A percentile compares a stretch with the other conserved stretches of the same genome.
phyloP scores from a whole-genome alignment of 2,888 invertebrate genomes.

The Drosophila putrida region DNA sequence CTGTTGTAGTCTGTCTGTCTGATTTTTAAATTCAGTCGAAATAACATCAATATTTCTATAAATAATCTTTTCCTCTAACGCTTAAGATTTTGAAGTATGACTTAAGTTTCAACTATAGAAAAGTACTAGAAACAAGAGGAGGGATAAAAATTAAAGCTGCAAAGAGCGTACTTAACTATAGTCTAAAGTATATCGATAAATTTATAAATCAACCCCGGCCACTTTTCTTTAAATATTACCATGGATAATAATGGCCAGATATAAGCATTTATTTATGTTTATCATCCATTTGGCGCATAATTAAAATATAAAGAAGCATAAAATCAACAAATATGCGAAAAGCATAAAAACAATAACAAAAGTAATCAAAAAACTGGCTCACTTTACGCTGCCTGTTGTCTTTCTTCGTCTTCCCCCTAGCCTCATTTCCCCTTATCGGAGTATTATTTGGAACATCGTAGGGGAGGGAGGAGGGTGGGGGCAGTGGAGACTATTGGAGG shows the following conservation, averaged over 20 bases:
- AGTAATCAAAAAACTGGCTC: conserved; percentile 73
- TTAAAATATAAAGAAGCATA: conserved; percentile 59
- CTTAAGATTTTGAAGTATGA: too few species aligned
- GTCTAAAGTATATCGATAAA: neutral
- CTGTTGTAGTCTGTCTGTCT: too few species aligned
- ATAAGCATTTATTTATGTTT: conserved; percentile 51
- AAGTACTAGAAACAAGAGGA: too few species aligned
- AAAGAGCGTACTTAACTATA: neutral
- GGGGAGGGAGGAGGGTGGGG: neutral
- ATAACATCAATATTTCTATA: too few species aligned
- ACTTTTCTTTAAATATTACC: neutral
- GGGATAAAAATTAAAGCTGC: neutral
- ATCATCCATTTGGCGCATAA: conserved; percentile 62
- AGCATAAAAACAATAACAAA: conserved; percentile 75
- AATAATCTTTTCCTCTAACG: too few species aligned
- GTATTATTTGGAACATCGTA: too few species aligned
- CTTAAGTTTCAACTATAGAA: too few species aligned
- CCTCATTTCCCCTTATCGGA: conserved; percentile 7
- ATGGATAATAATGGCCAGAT: conserved; percentile 28
- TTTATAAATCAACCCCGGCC: neutral
- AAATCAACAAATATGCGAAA: conserved; percentile 62
- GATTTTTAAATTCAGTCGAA: too few species aligned
- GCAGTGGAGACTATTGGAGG: neutral
- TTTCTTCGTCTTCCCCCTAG: neutral
- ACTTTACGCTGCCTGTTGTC: conserved; percentile 43